These are phyloP conservation scores for Heliothis virescens DNA, from an alignment of 1,140 invertebrate genomes.

Conservation along the genomic window DNA sequence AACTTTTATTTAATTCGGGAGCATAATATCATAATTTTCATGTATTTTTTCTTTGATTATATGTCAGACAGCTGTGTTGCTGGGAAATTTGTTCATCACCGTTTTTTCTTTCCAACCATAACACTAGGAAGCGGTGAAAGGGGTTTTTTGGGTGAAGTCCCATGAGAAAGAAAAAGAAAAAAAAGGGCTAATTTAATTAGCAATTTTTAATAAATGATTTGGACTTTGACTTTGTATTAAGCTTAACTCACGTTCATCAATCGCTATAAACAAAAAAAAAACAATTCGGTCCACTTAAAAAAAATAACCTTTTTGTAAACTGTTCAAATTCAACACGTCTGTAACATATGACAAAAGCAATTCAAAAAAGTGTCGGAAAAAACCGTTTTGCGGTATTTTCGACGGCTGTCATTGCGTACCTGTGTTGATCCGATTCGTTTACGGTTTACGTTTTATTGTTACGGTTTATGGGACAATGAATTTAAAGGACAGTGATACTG, in stretches of 20 bases:
- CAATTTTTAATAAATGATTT: too few relatives aligned
- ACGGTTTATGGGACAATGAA: background rate
- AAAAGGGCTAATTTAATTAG: too few relatives aligned
- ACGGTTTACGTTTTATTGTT: background rate
- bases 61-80: too few relatives aligned
- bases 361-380: constrained; percentile 15
- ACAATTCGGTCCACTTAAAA: background rate
- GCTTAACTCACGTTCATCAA: background rate
- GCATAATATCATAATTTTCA: too few relatives aligned
- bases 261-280: background rate
- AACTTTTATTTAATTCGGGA: too few relatives aligned
- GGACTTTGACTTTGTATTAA: too few relatives aligned
- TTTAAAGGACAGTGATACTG: background rate
- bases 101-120: too few relatives aligned
- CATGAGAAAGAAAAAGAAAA: too few relatives aligned
- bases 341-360: constrained; percentile 24
- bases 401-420: constrained; percentile 17
- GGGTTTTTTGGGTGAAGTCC: too few relatives aligned
- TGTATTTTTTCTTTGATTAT: too few relatives aligned
- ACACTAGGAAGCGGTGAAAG: too few relatives aligned
- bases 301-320: background rate
- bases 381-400: constrained; percentile 24
- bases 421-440: constrained; percentile 39
- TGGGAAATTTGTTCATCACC: too few relatives aligned
- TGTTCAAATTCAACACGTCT: background rate